Percentiles rank a stretch among this genome's conserved stretches.
Evolutionary conservation across 2,888 invertebrate species (phyloP).

Genomic region (Lasius platythorax): DNA sequence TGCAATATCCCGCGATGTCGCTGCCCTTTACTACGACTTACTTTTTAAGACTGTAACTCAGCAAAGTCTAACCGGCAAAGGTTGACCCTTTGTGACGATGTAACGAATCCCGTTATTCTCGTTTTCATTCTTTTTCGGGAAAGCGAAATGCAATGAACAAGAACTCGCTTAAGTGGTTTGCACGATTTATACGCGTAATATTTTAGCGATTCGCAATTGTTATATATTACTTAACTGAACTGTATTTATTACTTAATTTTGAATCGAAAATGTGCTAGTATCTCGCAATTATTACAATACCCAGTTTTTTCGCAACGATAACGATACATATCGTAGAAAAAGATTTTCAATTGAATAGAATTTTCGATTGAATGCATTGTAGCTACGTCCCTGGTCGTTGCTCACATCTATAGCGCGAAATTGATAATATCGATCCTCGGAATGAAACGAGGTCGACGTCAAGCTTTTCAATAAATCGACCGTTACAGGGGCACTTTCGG

Average conservation of each 20-base stretch:
- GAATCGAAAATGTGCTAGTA: background rate
- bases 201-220: background rate
- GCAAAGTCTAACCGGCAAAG: constrained; percentile 8
- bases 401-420: constrained; percentile 28
- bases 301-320: background rate
- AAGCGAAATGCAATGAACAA: background rate
- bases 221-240: background rate
- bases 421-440: constrained; percentile 50
- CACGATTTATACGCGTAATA: background rate
- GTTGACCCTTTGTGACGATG: constrained; percentile 5
- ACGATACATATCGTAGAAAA: background rate
- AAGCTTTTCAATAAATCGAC: constrained; percentile 51
- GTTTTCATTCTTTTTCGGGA: background rate
- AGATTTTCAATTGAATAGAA: background rate
- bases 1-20: constrained; percentile 43
- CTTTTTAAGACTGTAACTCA: constrained; percentile 43
- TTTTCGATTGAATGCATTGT: background rate
- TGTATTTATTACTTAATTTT: background rate
- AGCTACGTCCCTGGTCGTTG: constrained; percentile 6
- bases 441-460: constrained; percentile 43
- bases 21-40: constrained; percentile 16
- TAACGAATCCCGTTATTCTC: constrained; percentile 35
- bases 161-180: background rate
- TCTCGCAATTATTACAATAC: background rate
- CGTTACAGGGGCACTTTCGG: constrained; percentile 35